These are phyloP conservation scores for Colletes collaris DNA, from an alignment of 2,888 invertebrate species.

Conservation along the genomic window DNA sequence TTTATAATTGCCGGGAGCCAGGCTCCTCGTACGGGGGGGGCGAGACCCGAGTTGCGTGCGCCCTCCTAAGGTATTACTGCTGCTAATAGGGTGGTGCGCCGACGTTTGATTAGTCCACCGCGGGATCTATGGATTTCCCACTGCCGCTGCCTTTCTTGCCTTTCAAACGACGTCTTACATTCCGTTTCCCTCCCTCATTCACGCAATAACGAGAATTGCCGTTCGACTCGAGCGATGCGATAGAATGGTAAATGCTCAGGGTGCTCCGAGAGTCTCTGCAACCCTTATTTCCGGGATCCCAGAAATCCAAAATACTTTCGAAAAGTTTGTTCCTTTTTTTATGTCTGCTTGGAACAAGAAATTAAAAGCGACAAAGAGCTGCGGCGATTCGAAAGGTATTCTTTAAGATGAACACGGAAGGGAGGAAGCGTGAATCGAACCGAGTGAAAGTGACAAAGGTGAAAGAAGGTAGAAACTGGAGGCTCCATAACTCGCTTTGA, in stretches of 20 bases:
- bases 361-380: slow-evolving; percentile 50
- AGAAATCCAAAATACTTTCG: too few species aligned
- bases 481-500: slow-evolving; percentile 44
- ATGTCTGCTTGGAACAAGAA: too few species aligned
- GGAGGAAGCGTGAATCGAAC: slow-evolving; percentile 26
- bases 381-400: slow-evolving; percentile 37
- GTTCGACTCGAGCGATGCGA: too few species aligned
- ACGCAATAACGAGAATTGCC: slow-evolving; percentile 21
- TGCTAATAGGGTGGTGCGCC: slow-evolving; percentile 75
- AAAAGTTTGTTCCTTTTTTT: not conserved
- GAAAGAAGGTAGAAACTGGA: slow-evolving; percentile 40
- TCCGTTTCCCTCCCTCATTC: not conserved
- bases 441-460: slow-evolving; percentile 55
- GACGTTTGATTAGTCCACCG: slow-evolving; percentile 58
- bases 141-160: slow-evolving; percentile 40
- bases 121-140: slow-evolving; percentile 71
- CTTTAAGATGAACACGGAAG: slow-evolving; percentile 9
- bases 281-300: too few species aligned
- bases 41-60: slow-evolving; percentile 59
- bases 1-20: slow-evolving; percentile 74
- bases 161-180: slow-evolving; percentile 10
- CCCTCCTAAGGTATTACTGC: slow-evolving; percentile 62
- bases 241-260: too few species aligned
- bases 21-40: slow-evolving; percentile 54
- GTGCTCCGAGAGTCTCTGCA: too few species aligned